Conservation (phyloP, 2,888 invertebrate species). For the Scrobipalpa costella region DNA sequence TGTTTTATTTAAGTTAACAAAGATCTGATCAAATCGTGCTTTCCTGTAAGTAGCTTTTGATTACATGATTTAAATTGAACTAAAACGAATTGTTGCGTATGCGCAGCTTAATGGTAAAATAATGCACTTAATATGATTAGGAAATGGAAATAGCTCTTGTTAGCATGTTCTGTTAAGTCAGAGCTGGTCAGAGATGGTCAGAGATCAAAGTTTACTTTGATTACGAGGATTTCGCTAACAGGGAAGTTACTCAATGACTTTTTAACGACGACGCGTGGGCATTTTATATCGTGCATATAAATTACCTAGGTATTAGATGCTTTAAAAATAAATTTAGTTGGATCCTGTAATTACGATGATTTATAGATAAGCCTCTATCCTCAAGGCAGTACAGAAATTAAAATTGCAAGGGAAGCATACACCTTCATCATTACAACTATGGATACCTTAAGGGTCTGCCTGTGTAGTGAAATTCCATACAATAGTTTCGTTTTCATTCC, state of each 20-base stretch:
- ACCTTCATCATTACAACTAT: no score
- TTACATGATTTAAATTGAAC: conserved; percentile 4
- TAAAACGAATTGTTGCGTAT: conserved; percentile 1
- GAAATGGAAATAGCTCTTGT: conserved; percentile 10
- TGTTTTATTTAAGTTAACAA: conserved; percentile 11
- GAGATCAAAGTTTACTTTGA: conserved; percentile 4
- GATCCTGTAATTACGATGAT: no score
- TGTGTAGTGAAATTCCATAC: no score
- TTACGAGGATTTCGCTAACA: not conserved
- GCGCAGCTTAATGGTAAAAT: conserved; percentile 20
- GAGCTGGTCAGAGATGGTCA: not conserved
- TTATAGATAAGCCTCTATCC: no score
- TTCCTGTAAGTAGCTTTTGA: conserved; percentile 14
- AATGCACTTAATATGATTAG: conserved; percentile 10
- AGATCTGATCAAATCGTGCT: not conserved
- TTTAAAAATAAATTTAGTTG: not conserved
- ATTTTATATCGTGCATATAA: not conserved
- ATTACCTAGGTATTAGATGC: not conserved
- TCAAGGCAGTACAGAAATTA: no score
- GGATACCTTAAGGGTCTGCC: no score
- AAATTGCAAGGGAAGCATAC: no score
- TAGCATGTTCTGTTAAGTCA: not conserved
- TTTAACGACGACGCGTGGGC: not conserved
- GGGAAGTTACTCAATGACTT: not conserved
- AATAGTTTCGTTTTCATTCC: no score